Evolutionary conservation across 2,888 invertebrate species (phyloP).

Genomic region (Cataglyphis altisquamis): DNA sequence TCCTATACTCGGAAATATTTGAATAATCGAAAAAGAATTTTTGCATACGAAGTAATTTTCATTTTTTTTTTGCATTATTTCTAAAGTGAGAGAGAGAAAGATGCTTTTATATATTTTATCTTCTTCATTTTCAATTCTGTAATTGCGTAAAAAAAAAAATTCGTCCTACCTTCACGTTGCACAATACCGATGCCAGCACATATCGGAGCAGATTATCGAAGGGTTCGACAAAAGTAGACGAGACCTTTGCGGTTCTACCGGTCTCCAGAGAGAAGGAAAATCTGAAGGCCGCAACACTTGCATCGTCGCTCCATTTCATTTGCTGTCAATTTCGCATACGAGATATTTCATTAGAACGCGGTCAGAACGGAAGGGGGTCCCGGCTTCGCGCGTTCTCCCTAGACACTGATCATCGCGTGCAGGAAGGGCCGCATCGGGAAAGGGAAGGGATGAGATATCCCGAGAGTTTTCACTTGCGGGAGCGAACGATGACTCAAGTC

Average conservation of each 20-base stretch:
- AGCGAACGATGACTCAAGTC: slow-evolving; percentile 58
- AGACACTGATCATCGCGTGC: slow-evolving; percentile 74
- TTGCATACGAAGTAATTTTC: background rate
- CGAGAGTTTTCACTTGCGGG: slow-evolving; percentile 64
- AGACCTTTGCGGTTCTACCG: slow-evolving; percentile 47
- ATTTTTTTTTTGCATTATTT: background rate
- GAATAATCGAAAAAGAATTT: slow-evolving; percentile 1
- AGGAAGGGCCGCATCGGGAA: slow-evolving; percentile 57
- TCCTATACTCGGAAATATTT: background rate
- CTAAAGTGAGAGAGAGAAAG: background rate
- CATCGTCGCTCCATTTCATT: slow-evolving; percentile 75
- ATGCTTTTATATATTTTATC: background rate
- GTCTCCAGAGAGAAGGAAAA: slow-evolving; percentile 53
- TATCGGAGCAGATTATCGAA: slow-evolving; percentile 28
- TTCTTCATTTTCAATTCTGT: background rate
- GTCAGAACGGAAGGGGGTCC: slow-evolving; percentile 57
- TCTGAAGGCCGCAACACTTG: slow-evolving; percentile 32
- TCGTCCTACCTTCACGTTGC: slow-evolving; percentile 3
- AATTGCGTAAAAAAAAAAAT: slow-evolving; percentile 1
- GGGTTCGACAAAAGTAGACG: slow-evolving; percentile 42
- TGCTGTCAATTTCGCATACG: slow-evolving; percentile 79
- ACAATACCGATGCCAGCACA: background rate
- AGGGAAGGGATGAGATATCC: slow-evolving; percentile 45
- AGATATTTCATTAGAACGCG: slow-evolving; percentile 81
- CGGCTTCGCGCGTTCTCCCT: slow-evolving; percentile 67